Percentiles rank a stretch among this genome's conserved stretches.
Evolutionary conservation across 2,113 vertebrate species (phyloP).

Genomic region (Geococcyx californianus): DNA sequence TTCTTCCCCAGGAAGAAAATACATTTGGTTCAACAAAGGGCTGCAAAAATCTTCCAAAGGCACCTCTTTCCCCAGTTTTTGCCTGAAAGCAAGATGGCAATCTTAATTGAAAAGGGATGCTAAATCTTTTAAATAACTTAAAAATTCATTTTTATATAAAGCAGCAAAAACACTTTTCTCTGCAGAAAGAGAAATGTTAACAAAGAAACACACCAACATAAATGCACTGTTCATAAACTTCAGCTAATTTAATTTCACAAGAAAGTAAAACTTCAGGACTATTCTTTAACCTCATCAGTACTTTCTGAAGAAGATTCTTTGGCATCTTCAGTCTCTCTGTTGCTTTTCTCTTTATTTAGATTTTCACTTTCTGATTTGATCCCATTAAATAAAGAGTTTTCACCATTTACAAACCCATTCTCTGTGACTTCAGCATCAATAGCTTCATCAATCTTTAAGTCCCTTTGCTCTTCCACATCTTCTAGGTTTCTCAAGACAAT

Average conservation of each 20-base stretch:
- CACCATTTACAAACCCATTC: constrained; percentile 82
- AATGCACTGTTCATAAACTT: constrained; percentile 67
- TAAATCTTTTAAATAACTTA: constrained; percentile 82
- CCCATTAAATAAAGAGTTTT: constrained; percentile 77
- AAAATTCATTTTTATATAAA: constrained; percentile 79
- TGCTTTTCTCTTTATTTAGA: constrained; percentile 63
- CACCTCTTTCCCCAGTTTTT: constrained; percentile 34
- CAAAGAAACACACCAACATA: constrained; percentile 73
- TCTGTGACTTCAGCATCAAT: constrained; percentile 71
- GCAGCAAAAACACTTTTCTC: constrained; percentile 82
- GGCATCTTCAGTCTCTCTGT: constrained; percentile 77
- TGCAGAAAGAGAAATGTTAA: constrained; percentile 76
- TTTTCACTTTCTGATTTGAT: constrained; percentile 67
- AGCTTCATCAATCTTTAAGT: constrained; percentile 72
- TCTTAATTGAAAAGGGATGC: constrained; percentile 77
- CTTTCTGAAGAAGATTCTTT: constrained; percentile 80
- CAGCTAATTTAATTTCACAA: constrained; percentile 71
- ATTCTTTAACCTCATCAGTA: constrained; percentile 51
- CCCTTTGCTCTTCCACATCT: constrained; percentile 73
- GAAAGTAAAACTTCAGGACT: constrained; percentile 74
- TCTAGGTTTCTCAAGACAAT: constrained; percentile 87
- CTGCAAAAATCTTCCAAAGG: constrained; percentile 48
- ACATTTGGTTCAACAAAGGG: constrained; percentile 47
- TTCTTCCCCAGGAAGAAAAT: constrained; percentile 70
- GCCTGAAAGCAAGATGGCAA: constrained; percentile 79